Base-by-base conservation (phyloP, 1,140 invertebrate genomes). In the Drosophila neocordata region DNA sequence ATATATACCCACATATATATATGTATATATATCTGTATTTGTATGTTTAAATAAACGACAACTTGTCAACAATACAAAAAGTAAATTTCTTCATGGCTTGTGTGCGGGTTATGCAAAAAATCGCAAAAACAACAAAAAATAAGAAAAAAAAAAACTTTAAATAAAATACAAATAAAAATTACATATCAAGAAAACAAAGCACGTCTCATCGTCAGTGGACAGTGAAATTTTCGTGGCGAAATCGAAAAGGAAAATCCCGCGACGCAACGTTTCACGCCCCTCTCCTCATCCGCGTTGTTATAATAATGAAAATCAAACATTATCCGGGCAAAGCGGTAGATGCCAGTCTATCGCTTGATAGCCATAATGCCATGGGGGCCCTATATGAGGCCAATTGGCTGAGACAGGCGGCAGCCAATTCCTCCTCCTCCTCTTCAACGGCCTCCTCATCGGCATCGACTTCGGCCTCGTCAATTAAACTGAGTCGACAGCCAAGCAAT, bases 361-460 rank as follows among this genome's bases (percentile, higher is more conserved):
- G 92, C 89, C 94, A 92, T 83, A 92, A 92, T 35, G 92, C 93
- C 1, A 95, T 96, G 94, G 95, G 95, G 70, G 92, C 95, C n/a
- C 93, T 96, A 31, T 97, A 97, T 91, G 96, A 96, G 77, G 95
- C 96, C 41, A 97, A 96, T 79, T 97, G 96, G 96, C 93, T 95
- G 55, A 13, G 41, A 11, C 95, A 95, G 77, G 93, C 95, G 4
- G 91, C 92, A 48, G 41, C 18, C 41, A 48, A 48, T 48, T 48
- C 41, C 8, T 48, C 41, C n/a, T 15, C 41, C 41, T 44, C 41
- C 15, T 48, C 41, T 1, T 57, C 56, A 69, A 27, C 80, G 27
- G 27, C 27, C 27, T 31, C 27, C 53, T 56, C 63, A 77, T 69
- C 69, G 41, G 20, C 6, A 15, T 66, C 63, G 22, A 34, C 58